A percentile compares a stretch with the other conserved stretches of the same genome.
phyloP scores from a whole-genome alignment of 2,113 vertebrate species.

The Phaethornis superciliosus region DNA sequence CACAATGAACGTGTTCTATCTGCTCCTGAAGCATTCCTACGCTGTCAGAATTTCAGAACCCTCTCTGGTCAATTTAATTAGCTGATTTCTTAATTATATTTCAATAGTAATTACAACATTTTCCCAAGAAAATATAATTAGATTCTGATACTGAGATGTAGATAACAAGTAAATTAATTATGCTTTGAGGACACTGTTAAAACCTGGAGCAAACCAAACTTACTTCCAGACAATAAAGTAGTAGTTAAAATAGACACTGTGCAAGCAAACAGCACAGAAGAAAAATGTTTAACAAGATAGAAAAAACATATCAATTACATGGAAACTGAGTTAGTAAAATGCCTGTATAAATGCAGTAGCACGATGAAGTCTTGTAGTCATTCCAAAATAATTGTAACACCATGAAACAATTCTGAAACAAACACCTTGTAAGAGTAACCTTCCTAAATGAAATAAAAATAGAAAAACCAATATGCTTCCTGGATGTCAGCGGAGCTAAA shows the following conservation, averaged over 20 bases:
- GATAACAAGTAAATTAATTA: neutral
- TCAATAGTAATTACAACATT: neutral
- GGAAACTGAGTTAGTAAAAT: neutral
- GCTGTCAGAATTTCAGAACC: neutral
- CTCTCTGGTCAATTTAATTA: neutral
- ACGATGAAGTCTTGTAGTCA: neutral
- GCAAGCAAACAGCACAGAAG: neutral
- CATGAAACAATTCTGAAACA: neutral
- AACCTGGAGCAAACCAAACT: neutral
- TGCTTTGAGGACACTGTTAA: neutral
- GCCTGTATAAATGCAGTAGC: neutral
- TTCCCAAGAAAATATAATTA: neutral
- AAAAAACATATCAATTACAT: neutral
- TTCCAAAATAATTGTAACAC: neutral
- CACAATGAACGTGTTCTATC: neutral
- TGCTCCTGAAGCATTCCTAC: neutral
- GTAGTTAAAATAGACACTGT: neutral
- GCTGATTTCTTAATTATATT: neutral
- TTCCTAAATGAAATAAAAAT: neutral
- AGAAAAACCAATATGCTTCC: neutral
- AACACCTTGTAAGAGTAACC: neutral
- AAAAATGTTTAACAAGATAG: neutral
- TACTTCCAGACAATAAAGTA: neutral
- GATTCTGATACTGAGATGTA: neutral
- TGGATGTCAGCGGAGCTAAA: neutral